Conservation (phyloP, 1,140 invertebrate genomes). For the Diorhabda elongata region DNA sequence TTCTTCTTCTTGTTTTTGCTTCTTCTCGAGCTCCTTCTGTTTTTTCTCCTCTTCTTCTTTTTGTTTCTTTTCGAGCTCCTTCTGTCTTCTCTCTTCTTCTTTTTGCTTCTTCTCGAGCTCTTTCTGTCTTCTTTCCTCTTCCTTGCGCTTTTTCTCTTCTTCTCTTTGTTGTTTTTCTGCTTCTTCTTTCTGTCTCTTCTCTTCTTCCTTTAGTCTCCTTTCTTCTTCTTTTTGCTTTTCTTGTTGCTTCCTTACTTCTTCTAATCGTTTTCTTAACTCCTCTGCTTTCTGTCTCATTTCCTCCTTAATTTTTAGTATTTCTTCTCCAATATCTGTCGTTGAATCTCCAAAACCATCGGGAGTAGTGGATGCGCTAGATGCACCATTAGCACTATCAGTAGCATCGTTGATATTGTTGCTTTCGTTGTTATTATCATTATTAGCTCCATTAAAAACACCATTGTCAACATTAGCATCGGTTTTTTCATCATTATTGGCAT, state of each 20-base stretch:
- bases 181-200: background rate
- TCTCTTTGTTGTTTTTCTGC: background rate
- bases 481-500: background rate
- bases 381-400: background rate
- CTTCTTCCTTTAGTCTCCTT: background rate
- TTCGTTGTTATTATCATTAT: background rate
- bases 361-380: background rate
- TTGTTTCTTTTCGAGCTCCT: background rate
- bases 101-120: background rate
- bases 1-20: background rate
- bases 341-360: no score
- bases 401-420: no score
- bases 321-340: no score
- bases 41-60: background rate
- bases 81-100: background rate
- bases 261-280: no score
- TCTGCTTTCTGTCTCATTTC: no score
- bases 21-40: background rate
- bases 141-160: background rate
- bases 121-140: background rate
- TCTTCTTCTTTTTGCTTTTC: background rate
- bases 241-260: background rate
- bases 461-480: background rate
- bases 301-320: no score
- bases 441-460: background rate